These are phyloP conservation scores for Samia ricini DNA, from an alignment of 1,140 invertebrate genomes.

Conservation along the genomic window DNA sequence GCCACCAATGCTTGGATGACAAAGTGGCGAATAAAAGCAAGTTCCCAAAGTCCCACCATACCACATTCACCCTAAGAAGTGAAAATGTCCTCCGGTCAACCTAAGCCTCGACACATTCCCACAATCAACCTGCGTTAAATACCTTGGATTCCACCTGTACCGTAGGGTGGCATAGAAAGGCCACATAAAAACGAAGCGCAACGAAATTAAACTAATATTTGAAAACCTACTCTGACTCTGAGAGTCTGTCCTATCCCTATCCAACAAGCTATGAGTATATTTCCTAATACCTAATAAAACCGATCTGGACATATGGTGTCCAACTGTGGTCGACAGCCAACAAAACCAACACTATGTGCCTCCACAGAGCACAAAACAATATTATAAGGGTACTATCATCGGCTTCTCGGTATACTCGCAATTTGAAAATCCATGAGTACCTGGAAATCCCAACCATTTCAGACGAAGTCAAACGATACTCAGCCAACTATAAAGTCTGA, in stretches of 20 bases:
- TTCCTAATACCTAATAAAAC: constrained; percentile 18
- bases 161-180: constrained; percentile 30
- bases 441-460: no score
- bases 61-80: no score
- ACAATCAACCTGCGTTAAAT: not conserved
- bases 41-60: no score
- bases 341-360: no score
- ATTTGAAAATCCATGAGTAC: not conserved
- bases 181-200: constrained; percentile 31
- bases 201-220: constrained; percentile 20
- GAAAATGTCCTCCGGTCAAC: constrained; percentile 6
- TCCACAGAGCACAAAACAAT: no score
- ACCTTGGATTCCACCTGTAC: no score
- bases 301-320: constrained; percentile 22
- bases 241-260: no score
- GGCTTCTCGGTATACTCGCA: constrained; percentile 13
- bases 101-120: not conserved
- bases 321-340: constrained; percentile 29
- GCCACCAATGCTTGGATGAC: no score
- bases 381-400: constrained; percentile 36
- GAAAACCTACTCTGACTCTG: constrained; percentile 25
- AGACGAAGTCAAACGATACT: no score
- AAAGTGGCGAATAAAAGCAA: no score
- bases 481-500: not conserved
- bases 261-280: constrained; percentile 23